Conservation (phyloP, 1,140 invertebrate genomes). For the Trichomalopsis sarcophagae region DNA sequence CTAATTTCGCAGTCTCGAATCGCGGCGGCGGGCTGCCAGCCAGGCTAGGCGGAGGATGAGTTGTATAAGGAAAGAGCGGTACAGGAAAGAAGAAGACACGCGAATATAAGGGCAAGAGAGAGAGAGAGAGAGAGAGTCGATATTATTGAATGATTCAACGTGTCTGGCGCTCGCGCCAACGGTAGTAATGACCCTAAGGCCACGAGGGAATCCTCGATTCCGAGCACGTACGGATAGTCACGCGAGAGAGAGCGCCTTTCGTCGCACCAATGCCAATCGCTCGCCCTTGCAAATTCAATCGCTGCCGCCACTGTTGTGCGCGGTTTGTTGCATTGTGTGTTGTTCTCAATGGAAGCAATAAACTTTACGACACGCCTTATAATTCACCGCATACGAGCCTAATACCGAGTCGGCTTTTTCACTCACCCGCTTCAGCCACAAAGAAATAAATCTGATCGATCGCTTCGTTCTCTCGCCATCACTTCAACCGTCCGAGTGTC, state of each 20-base stretch:
- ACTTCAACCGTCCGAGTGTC: background rate
- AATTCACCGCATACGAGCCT: background rate
- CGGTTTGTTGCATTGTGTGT: background rate
- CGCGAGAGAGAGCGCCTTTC: constrained; percentile 21
- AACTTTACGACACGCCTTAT: no score
- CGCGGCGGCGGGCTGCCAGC: background rate
- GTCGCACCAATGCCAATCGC: constrained; percentile 10
- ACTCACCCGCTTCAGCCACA: background rate
- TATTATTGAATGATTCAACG: constrained; percentile 46
- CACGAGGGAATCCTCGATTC: constrained; percentile 11
- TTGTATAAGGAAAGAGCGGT: background rate
- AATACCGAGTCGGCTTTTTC: no score
- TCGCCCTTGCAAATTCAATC: constrained; percentile 36
- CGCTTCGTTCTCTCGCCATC: background rate
- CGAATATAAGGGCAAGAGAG: background rate
- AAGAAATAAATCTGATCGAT: constrained; percentile 37
- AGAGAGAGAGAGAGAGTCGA: background rate
- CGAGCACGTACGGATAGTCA: constrained; percentile 36
- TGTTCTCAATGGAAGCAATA: background rate
- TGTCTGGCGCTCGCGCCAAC: background rate
- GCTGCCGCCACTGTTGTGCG: background rate
- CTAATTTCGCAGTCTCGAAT: constrained; percentile 28
- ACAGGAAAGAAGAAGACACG: background rate
- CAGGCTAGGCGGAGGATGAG: background rate
- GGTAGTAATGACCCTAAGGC: constrained; percentile 31